These are phyloP conservation scores for Cyphomyrus plagiostoma DNA, from an alignment of 2,113 vertebrate species.

Conservation along the genomic window DNA sequence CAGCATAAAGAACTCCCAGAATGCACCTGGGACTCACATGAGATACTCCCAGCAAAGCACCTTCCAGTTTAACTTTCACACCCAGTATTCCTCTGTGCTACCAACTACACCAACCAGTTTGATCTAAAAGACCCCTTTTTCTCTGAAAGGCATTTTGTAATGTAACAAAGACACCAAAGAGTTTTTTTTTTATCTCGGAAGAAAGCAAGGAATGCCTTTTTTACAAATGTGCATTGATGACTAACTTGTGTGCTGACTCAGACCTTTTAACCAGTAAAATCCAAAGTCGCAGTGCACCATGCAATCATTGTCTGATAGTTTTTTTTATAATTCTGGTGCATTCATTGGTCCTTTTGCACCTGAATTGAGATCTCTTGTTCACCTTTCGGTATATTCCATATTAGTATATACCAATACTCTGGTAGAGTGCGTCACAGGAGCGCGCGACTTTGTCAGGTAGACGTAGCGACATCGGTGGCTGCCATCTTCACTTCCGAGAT, in stretches of 20 bases:
- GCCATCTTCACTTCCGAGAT: too few relatives aligned
- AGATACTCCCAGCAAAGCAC: background rate
- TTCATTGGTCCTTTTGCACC: background rate
- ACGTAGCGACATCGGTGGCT: background rate
- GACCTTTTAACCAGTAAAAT: background rate
- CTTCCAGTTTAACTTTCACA: background rate
- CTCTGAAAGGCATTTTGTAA: conserved; percentile 1
- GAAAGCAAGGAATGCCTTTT: background rate
- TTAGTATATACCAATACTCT: too few relatives aligned
- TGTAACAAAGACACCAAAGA: background rate
- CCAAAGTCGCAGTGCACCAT: background rate
- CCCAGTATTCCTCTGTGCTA: background rate
- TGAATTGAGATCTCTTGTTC: background rate
- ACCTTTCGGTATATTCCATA: background rate
- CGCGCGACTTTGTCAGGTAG: background rate
- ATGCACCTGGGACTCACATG: background rate
- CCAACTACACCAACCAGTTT: background rate
- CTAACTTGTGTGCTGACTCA: background rate
- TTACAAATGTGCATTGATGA: background rate
- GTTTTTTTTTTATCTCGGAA: background rate
- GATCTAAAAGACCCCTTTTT: background rate
- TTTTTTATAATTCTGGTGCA: too few relatives aligned
- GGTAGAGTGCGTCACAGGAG: background rate
- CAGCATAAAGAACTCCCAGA: background rate
- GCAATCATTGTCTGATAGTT: background rate